Evolutionary conservation across 2,113 vertebrate genomes (phyloP), one percentile per base, ranked within the genome.

Genomic region (Mobula hypostoma): DNA sequence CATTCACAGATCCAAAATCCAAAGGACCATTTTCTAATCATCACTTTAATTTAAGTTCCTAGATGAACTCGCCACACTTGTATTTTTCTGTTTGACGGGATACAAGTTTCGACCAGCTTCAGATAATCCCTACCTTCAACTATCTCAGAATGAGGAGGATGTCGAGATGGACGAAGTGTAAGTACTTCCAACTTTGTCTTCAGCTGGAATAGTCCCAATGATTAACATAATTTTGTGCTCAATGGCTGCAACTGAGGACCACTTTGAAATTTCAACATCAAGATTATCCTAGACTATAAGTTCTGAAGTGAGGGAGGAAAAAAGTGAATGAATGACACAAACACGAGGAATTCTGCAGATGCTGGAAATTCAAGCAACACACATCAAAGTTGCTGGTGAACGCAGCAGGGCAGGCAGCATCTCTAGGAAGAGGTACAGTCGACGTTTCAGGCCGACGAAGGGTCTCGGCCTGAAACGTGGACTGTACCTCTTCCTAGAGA

Each of bases 161-260:
- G 94, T 98, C 95, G 97, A 98, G 94, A 97, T 98, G 97, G 98
- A 98, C n/a, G 96, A 98, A 77, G 98, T 98, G 98, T 98, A 97
- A 98, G 97, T 94, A 5, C 0, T 0, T 24, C 4, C 48, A 0
- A 9, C 6, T 68, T 61, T 94, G 61, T 32, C 58, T 80, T 94
- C 17, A 32, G 61, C 94, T 72, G 29, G 19, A 63, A 94, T 27
- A 32, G 63, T 70, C 40, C 17, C 5, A 40, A 15, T 56, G 17
- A 24, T 70, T 70, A 21, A 36, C 40, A 63, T 66, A 36, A 68
- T 24, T n/a, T 90, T n/a, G 58, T 32, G 61, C n/a, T 66, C 6
- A n/a, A 29, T 66, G 29, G 29, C 5, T 66, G 8, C 8, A 8
- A 48, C 80, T 17, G 32, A 79, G 76, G 76, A 12, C 21, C 19